Base-by-base conservation (phyloP, 92 coral and sea anemone species). In the Umimayanthus chanpuru region DNA sequence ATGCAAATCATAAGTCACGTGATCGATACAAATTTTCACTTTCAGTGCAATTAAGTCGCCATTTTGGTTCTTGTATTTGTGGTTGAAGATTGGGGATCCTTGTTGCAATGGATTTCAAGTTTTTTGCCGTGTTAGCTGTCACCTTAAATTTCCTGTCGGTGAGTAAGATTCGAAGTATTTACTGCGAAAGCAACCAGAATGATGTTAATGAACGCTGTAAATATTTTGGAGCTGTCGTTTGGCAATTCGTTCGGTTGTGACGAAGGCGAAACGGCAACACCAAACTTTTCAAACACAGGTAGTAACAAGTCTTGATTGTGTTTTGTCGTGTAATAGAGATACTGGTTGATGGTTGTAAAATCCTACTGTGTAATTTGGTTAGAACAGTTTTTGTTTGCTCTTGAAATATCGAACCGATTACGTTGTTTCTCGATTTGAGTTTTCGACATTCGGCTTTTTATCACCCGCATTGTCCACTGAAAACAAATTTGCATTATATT, bases 101-200 rank as follows among this genome's bases (percentile, higher is more conserved):
- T 26, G 41, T 49, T 49, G 72, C 65, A 68, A 92, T 92, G 94
- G 84, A 86, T 26, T 89, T 87, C 90, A 86, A 71, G 36, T 67
- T 86, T 65, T 61, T 47, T 55, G 44, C 50, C 75, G 50, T 89
- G 88, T 28, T 92, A 30, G 38, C 80, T 36, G 53, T 74, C 74
- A 73, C 81, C 58, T 21, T 89, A 9, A 76, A n/a, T 72, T 65
- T 81, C 84, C 28, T 86, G 11, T 2, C 68, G 94, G 94, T 92
- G 87, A 92, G 94, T 89, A 50, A 49, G 82, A 47, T 50, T 49
- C 16, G 67, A 49, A 79, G 40, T 25, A 12, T 25, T 49, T 47
- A 6, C 55, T 50, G 61, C 29, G 18, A 79, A 79, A 26, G 23
- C 6, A 25, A 26, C 15, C 3, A 16, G 11, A 79, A 28, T 53